phyloP scores from a whole-genome alignment of 2,797 vertebrate species.

The Oryzias sinensis region DNA sequence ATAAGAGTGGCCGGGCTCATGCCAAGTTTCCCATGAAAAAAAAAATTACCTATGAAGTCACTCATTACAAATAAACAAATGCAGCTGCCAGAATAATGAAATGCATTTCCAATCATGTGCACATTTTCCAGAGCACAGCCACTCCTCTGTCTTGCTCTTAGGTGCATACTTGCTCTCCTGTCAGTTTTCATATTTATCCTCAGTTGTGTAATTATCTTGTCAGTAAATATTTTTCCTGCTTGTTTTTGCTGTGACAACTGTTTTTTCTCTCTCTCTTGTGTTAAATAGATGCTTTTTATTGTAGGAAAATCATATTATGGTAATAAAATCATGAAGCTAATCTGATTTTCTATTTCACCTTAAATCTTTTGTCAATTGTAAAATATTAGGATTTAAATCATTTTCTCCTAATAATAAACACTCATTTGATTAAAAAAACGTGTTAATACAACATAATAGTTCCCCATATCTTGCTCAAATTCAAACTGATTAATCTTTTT shows the following conservation, averaged over 20 bases:
- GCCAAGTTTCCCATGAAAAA: slow-evolving; percentile 51
- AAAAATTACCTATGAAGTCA: slow-evolving; percentile 48
- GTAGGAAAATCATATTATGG: no score
- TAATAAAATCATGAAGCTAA: slow-evolving; percentile 24
- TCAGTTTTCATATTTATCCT: slow-evolving; percentile 33
- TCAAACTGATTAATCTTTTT: no score
- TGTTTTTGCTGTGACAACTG: slow-evolving; percentile 19
- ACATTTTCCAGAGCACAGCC: slow-evolving; percentile 33
- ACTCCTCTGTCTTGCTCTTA: slow-evolving; percentile 19
- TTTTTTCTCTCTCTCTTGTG: slow-evolving; percentile 29
- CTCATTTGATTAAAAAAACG: no score
- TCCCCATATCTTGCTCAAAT: no score
- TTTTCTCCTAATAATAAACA: no score
- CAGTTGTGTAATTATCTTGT: slow-evolving; percentile 64
- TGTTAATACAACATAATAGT: no score
- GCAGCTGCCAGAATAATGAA: slow-evolving; percentile 61
- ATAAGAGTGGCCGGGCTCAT: slow-evolving; percentile 21
- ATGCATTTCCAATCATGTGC: slow-evolving; percentile 48
- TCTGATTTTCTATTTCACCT: no score
- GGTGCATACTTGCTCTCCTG: slow-evolving; percentile 22
- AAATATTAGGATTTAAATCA: no score
- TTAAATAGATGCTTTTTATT: slow-evolving; percentile 10
- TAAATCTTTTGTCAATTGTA: no score
- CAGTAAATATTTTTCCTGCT: slow-evolving; percentile 57
- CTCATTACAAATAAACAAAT: slow-evolving; percentile 72